Base-by-base conservation (phyloP, 2,797 vertebrate species). In the Petrocephalus schoutedeni region DNA sequence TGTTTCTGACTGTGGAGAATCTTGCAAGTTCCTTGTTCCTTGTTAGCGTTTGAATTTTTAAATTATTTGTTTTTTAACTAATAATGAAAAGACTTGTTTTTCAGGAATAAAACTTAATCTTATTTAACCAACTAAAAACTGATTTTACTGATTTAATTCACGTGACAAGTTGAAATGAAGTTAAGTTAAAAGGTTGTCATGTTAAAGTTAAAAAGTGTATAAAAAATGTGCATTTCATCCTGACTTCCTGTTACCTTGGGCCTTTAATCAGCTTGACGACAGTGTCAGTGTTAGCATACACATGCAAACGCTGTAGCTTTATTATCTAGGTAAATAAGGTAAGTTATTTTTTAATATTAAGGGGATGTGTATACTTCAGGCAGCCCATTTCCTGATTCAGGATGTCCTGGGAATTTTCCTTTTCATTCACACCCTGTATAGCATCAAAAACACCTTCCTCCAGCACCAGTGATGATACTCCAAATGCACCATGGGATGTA, bases 331-430 rank as follows among this genome's bases (percentile, higher is more conserved):
- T 56, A 54, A 54, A 74, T 86, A 82, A 86, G 61, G 85, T 49
- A 41, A 41, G 5, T 86, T 45, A 80, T 87, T 49, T 88, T 51
- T 86, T 45, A 28, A 10, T 54, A 7, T 41, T 87, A 67, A 88
- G 90, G 92, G 89, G 3, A 67, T 88, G 89, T 90, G 82, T 53
- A n/a, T 90, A 91, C 77, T 0, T 21, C 74, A 71, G 19, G 93
- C 93, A 93, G 88, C 28, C 0, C 1, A 19, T 89, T 94, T 94
- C 93, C 94, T 93, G 90, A 87, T 89, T 23, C 89, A 93, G 95
- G 94, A 95, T 94, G 51, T 89, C 53, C 32, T 56, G 86, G 57
- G 84, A 56, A 87, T 91, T 86, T 51, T 10, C 90, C 71, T 91
- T 58, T 74, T 89, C 88, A 57, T 77, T 89, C 86, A 32, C 84